Conservation (phyloP, 2,113 vertebrate species). For the Sinosuthora webbiana region DNA sequence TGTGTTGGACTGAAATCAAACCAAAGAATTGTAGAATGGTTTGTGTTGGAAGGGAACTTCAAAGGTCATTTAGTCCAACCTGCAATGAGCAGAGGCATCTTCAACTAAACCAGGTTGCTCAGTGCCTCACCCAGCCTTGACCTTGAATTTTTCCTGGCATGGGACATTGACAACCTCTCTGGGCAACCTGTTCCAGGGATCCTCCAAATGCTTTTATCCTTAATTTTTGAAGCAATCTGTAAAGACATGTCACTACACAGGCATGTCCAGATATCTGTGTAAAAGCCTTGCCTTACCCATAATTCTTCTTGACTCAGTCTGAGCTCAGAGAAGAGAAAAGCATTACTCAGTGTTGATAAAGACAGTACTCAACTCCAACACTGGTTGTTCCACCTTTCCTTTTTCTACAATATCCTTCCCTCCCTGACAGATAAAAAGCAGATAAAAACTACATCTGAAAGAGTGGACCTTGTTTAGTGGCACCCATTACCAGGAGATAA, state of each 20-base stretch:
- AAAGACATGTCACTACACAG: not conserved
- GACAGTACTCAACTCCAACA: not conserved
- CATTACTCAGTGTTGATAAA: not conserved
- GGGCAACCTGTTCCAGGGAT: not conserved
- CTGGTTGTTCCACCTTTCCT: not conserved
- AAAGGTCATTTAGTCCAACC: not conserved
- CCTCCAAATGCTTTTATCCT: not conserved
- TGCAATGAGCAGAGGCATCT: not conserved
- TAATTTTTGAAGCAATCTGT: not conserved
- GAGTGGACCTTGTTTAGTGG: not conserved
- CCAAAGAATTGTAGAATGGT: not conserved
- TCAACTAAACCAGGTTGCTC: not conserved
- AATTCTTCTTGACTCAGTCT: not conserved
- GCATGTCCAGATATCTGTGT: not conserved
- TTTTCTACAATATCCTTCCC: not conserved
- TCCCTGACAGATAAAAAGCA: not conserved
- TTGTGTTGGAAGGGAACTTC: not conserved
- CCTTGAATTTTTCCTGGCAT: not conserved
- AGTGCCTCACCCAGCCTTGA: not conserved
- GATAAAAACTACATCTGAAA: not conserved
- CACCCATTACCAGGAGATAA: not conserved
- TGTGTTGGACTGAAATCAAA: not conserved
- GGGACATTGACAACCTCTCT: not conserved
- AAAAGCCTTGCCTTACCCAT: not conserved
- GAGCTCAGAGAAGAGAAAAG: not conserved